These are phyloP conservation scores for Agrypnus murinus DNA, from an alignment of 2,888 invertebrate genomes.

Conservation along the genomic window DNA sequence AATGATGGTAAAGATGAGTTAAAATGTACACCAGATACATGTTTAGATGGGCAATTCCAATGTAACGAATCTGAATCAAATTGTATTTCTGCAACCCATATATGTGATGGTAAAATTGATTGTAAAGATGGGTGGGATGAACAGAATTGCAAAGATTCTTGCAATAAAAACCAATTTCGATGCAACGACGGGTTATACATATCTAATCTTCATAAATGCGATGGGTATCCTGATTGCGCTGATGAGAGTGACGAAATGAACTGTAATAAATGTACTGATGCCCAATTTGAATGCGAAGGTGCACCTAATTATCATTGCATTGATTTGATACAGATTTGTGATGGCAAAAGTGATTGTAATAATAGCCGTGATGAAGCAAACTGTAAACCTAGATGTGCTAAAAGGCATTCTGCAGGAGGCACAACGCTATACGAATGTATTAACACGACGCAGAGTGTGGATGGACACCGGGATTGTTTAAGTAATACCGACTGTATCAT, in stretches of 20 bases:
- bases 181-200: constrained; percentile 85
- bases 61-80: too few relatives aligned
- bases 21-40: too few relatives aligned
- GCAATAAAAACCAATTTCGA: constrained; percentile 76
- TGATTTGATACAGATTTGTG: constrained; percentile 91
- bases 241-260: constrained; percentile 82
- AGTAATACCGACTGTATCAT: too few relatives aligned
- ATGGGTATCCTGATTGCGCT: constrained; percentile 84
- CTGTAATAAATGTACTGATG: constrained; percentile 67
- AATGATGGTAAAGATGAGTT: too few relatives aligned
- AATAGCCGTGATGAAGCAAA: constrained; percentile 67
- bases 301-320: too few relatives aligned
- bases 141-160: constrained; percentile 74
- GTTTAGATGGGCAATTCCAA: too few relatives aligned
- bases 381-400: too few relatives aligned
- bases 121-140: constrained; percentile 79
- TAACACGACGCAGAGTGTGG: too few relatives aligned
- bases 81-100: too few relatives aligned
- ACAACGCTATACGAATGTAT: too few relatives aligned
- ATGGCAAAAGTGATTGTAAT: constrained; percentile 85
- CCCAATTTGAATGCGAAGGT: neutral
- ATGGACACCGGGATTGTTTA: too few relatives aligned
- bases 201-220: constrained; percentile 75
- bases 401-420: too few relatives aligned
- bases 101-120: constrained; percentile 77